phyloP scores from a whole-genome alignment of 2,888 invertebrate genomes.

The Scotopteryx bipunctaria region DNA sequence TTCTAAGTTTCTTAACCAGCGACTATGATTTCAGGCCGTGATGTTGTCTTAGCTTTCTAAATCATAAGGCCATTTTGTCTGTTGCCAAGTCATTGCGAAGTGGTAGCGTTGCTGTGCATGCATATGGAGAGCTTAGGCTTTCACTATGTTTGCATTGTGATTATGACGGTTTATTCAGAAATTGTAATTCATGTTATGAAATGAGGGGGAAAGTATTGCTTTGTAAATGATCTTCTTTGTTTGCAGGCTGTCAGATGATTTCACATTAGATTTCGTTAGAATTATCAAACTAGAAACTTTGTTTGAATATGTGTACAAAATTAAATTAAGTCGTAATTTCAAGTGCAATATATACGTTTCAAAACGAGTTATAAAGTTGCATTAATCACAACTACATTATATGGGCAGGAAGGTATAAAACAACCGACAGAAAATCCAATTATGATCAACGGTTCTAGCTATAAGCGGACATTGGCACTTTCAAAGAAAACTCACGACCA shows the following conservation, averaged over 20 bases:
- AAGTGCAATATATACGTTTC: no score
- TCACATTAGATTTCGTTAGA: slow-evolving; percentile 8
- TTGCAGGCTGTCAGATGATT: slow-evolving; percentile 14
- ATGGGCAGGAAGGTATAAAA: slow-evolving; percentile 9
- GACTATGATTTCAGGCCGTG: slow-evolving; percentile 25
- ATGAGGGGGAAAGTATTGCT: slow-evolving; percentile 33
- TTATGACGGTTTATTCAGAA: slow-evolving; percentile 15
- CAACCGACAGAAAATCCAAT: slow-evolving; percentile 20
- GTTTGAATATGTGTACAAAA: no score
- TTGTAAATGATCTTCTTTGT: slow-evolving; percentile 16
- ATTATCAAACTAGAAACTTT: no score
- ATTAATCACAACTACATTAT: slow-evolving; percentile 7
- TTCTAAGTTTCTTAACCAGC: slow-evolving; percentile 33
- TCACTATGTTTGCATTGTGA: slow-evolving; percentile 37
- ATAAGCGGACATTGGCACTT: slow-evolving; percentile 19
- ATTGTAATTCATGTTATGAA: slow-evolving; percentile 30
- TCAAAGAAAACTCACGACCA: slow-evolving; percentile 10
- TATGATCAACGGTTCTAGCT: slow-evolving; percentile 9
- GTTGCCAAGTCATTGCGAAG: slow-evolving; percentile 51
- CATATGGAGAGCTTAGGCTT: slow-evolving; percentile 41
- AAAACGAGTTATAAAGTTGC: slow-evolving; percentile 8
- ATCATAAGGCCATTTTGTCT: slow-evolving; percentile 42
- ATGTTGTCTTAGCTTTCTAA: slow-evolving; percentile 47
- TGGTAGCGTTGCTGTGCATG: slow-evolving; percentile 38
- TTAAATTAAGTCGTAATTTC: no score